phyloP scores from a whole-genome alignment of 1,140 invertebrate species.

The Eumaeus atala region DNA sequence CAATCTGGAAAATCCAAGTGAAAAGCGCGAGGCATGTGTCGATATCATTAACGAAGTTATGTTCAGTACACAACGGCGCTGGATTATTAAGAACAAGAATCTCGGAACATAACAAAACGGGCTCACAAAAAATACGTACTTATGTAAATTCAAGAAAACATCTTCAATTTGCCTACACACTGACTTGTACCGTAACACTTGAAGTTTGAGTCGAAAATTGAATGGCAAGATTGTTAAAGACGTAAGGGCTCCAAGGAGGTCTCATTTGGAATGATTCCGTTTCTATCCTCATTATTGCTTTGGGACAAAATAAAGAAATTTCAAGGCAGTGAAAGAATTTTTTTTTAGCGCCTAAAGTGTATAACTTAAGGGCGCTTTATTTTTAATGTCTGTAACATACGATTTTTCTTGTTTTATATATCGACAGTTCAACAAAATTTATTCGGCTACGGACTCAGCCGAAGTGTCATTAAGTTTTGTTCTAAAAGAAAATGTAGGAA shows the following conservation, averaged over 20 bases:
- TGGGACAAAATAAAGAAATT: slow-evolving; percentile 17
- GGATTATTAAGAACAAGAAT: slow-evolving; percentile 19
- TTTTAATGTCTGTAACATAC: slow-evolving; percentile 3
- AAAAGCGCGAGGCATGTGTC: background rate
- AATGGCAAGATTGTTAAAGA: background rate
- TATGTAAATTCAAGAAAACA: slow-evolving; percentile 17
- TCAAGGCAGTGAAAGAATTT: slow-evolving; percentile 8
- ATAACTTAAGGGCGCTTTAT: slow-evolving; percentile 7
- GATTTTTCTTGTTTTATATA: background rate
- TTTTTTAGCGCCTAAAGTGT: slow-evolving; percentile 5
- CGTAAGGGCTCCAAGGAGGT: slow-evolving; percentile 11
- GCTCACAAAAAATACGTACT: slow-evolving; percentile 17
- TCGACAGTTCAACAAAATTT: background rate
- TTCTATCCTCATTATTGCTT: slow-evolving; percentile 18
- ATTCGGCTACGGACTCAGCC: no score
- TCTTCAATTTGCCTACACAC: background rate
- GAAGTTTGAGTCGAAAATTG: background rate
- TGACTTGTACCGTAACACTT: background rate
- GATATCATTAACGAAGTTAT: slow-evolving; percentile 17
- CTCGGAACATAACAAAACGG: slow-evolving; percentile 16
- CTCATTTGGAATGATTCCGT: slow-evolving; percentile 19
- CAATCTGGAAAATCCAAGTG: background rate
- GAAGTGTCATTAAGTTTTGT: no score
- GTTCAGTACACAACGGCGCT: slow-evolving; percentile 6
- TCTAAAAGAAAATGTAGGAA: no score